Base-by-base conservation (phyloP, 2,113 vertebrate species). In the Paralichthys olivaceus region DNA sequence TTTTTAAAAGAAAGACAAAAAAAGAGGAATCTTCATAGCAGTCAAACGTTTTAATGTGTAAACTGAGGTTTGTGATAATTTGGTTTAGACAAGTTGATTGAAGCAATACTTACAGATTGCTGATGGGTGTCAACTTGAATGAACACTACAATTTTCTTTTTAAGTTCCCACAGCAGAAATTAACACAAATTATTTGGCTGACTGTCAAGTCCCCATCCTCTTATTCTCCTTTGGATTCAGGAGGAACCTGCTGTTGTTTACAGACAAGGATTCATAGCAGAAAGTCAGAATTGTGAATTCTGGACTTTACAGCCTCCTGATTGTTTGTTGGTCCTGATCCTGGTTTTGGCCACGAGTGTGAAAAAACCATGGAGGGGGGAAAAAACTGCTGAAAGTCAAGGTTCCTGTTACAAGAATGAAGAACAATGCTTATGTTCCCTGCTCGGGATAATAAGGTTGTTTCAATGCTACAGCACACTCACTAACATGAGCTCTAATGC, bases 321-420 rank as follows among this genome's bases (percentile, higher is more conserved):
- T 11, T 34, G n/a, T 54, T 15, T 49, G 20, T 81, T 55, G 75
- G 34, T 72, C 56, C 9, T 60, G 43, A 53, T 67, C 61, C 68
- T 13, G 2, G 49, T 22, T 17, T 34, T 34, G 29, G 5, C n/a
- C 64, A 28, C 3, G 3, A 37, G 13, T 63, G 32, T 62, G 47
- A 61, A 64, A 75, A 80, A 37, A 45, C 49, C 49, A 56, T 22
- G 69, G 5, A 55, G 11, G 13, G 26, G 55, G 54, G 55, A 22
- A 32, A 23, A 64, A 68, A 63, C 13, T 5, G 43, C 4, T 61
- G 59, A 71, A 79, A 77, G 72, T 62, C 28, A 58, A 67, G 58
- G 59, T 34, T 78, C 57, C 54, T 70, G 69, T 71, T 57, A 60
- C 79, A 69, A 79, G 72, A 56, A 81, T 82, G 60, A 78, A 56